Conservation (phyloP, 2,113 vertebrate genomes). For the Chlamydotis undulata region DNA sequence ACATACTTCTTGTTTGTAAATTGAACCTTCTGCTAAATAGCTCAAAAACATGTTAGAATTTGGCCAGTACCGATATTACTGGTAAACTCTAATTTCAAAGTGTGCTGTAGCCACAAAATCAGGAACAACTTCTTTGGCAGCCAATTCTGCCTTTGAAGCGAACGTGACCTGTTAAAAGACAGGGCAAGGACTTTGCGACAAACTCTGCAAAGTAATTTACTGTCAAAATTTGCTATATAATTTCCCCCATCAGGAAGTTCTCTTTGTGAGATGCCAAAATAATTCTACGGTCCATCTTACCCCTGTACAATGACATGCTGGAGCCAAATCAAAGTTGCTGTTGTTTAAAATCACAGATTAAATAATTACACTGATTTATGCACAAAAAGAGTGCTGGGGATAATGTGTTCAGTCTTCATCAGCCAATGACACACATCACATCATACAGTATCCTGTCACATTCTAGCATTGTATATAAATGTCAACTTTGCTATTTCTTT, state of each 20-base stretch:
- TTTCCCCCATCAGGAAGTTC: constrained; percentile 27
- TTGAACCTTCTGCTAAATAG: background rate
- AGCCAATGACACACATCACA: background rate
- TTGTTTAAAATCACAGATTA: constrained; percentile 27
- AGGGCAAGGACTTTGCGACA: background rate
- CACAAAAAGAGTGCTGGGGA: background rate
- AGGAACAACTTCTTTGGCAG: background rate
- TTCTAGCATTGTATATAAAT: background rate
- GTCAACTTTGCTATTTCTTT: constrained; percentile 13
- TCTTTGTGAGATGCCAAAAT: constrained; percentile 7
- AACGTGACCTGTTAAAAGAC: background rate
- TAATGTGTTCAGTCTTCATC: background rate
- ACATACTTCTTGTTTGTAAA: background rate
- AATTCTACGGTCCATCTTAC: background rate
- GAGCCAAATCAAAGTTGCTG: background rate
- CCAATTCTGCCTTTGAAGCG: background rate
- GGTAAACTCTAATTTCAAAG: background rate
- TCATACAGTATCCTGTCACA: background rate
- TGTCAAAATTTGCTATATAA: constrained; percentile 38
- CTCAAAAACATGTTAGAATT: background rate
- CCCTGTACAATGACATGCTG: background rate
- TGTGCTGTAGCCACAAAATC: background rate
- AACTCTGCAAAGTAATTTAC: background rate
- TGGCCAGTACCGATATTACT: background rate
- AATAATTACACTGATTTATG: constrained; percentile 34